Evolutionary conservation across 2,888 invertebrate genomes (phyloP).

Genomic region (Cephonodes hylas): DNA sequence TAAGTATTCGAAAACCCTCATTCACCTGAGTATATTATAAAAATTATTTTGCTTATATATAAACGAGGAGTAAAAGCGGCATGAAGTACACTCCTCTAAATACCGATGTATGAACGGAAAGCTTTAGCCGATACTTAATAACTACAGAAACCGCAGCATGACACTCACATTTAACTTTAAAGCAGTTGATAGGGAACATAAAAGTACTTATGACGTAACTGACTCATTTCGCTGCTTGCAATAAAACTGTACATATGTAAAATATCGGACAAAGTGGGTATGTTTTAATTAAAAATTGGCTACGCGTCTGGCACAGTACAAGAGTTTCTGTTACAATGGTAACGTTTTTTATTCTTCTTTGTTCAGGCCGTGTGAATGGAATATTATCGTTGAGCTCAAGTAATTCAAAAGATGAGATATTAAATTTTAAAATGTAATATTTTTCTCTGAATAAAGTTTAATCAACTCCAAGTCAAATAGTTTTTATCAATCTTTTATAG

Average conservation of each 20-base stretch:
- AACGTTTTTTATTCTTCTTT: neutral
- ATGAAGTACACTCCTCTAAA: neutral
- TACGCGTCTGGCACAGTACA: neutral
- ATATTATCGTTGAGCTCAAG: neutral
- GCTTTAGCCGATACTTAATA: conserved; percentile 21
- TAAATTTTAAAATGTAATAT: too few species aligned
- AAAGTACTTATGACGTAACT: conserved; percentile 8
- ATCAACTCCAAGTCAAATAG: too few species aligned
- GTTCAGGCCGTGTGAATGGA: neutral
- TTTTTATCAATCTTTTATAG: too few species aligned
- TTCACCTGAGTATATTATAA: too few species aligned
- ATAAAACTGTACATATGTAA: neutral
- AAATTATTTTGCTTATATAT: too few species aligned
- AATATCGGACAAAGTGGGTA: neutral
- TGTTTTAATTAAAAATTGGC: neutral
- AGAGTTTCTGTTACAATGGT: neutral
- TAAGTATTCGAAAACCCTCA: too few species aligned
- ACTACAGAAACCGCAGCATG: conserved; percentile 36
- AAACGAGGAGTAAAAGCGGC: neutral
- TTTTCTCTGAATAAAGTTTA: too few species aligned
- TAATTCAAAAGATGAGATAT: neutral
- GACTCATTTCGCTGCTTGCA: conserved; percentile 1
- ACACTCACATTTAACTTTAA: conserved; percentile 44
- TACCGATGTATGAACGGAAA: neutral
- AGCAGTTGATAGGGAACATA: conserved; percentile 25